Evolutionary conservation across 2,797 vertebrate species (phyloP).

Genomic region (Neosilurus mollespiculum): DNA sequence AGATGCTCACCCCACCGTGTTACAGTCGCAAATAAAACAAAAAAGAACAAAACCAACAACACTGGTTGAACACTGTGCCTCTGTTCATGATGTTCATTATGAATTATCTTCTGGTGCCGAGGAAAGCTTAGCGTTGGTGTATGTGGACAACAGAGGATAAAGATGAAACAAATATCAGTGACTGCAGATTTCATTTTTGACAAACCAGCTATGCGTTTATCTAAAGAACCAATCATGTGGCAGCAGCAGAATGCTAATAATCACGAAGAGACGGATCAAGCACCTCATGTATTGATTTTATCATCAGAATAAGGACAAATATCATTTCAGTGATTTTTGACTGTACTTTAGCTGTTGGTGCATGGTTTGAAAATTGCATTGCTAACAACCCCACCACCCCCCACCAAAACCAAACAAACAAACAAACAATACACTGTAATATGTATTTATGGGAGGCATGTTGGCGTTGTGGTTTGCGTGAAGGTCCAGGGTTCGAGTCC

Average conservation of each 20-base stretch:
- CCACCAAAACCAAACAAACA: too few relatives aligned
- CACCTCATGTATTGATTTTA: background rate
- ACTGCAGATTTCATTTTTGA: background rate
- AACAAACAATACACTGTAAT: too few relatives aligned
- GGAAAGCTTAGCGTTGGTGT: background rate
- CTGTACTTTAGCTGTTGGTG: background rate
- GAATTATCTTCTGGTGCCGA: background rate
- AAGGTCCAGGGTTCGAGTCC: too few relatives aligned
- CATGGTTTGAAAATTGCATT: background rate
- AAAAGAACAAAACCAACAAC: slow-evolving; percentile 17
- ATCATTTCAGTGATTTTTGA: background rate
- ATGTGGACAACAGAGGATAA: background rate
- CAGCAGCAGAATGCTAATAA: background rate
- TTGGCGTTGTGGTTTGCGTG: too few relatives aligned
- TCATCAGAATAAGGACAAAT: background rate
- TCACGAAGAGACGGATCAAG: background rate
- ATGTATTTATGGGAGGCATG: too few relatives aligned
- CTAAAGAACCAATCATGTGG: background rate
- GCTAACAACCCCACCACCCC: too few relatives aligned
- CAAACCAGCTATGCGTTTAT: background rate
- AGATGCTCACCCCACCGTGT: slow-evolving; percentile 6
- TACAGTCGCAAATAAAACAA: slow-evolving; percentile 15
- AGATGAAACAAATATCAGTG: background rate
- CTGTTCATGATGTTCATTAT: background rate
- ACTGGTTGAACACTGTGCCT: background rate